phyloP scores from a whole-genome alignment of 2,888 invertebrate genomes.

The Cephus nigrinus region DNA sequence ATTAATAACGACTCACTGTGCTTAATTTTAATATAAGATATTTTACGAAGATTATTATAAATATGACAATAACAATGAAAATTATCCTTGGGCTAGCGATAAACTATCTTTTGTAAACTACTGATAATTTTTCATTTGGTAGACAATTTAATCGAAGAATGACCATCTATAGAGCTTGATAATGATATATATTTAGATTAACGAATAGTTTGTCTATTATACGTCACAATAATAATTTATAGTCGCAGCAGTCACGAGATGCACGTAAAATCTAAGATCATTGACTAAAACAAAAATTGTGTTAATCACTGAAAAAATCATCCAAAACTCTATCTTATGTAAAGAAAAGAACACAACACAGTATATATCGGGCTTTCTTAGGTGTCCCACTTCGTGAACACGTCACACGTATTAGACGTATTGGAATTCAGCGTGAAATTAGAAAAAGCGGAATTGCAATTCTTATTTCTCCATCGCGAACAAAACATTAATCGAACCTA shows the following conservation, averaged over 20 bases:
- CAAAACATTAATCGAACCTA: neutral
- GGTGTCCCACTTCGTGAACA: neutral
- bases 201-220: too few species aligned
- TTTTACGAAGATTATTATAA: neutral
- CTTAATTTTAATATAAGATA: neutral
- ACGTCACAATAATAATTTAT: too few species aligned
- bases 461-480: neutral
- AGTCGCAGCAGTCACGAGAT: too few species aligned
- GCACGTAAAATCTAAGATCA: neutral
- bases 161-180: neutral
- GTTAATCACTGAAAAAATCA: neutral
- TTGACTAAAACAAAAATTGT: neutral
- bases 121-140: too few species aligned
- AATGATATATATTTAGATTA: too few species aligned
- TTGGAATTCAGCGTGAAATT: neutral
- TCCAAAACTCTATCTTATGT: neutral
- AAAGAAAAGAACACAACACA: neutral
- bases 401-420: neutral
- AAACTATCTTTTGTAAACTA: too few species aligned
- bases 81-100: neutral
- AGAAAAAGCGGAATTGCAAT: neutral
- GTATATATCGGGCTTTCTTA: neutral
- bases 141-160: neutral
- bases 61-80: neutral
- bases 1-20: neutral